A percentile compares a stretch with the other conserved stretches of the same genome.
These are phyloP conservation scores for Danaus plexippus DNA, from an alignment of 1,140 invertebrate genomes.

Conservation along the genomic window DNA sequence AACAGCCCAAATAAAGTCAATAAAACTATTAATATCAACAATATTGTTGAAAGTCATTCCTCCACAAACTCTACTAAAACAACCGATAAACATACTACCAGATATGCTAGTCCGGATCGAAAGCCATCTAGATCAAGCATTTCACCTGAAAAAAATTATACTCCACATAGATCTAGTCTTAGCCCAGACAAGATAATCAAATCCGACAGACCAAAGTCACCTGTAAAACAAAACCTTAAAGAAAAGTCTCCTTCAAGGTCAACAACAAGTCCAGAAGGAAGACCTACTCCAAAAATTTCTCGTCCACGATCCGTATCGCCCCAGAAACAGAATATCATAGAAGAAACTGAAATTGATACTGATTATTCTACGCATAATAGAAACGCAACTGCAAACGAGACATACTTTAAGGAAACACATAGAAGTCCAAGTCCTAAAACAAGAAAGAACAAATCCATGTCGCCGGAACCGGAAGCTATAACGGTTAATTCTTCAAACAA, in stretches of 20 bases:
- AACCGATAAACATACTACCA: constrained; percentile 40
- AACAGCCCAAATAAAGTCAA: constrained; percentile 55
- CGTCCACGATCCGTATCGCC: constrained; percentile 6
- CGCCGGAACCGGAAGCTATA: constrained; percentile 12
- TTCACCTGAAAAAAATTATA: constrained; percentile 34
- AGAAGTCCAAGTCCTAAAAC: constrained; percentile 10
- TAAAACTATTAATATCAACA: constrained; percentile 40
- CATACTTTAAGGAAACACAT: background rate
- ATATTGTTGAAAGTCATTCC: constrained; percentile 34
- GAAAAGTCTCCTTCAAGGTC: constrained; percentile 12
- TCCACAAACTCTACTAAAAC: constrained; percentile 41
- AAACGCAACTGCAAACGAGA: no score
- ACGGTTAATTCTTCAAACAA: constrained; percentile 6
- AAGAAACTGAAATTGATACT: no score
- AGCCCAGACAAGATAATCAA: constrained; percentile 36
- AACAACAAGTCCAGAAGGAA: constrained; percentile 27
- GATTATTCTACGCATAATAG: no score
- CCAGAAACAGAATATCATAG: constrained; percentile 1
- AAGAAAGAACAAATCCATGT: constrained; percentile 7
- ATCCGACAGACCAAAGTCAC: constrained; percentile 19
- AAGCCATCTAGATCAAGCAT: constrained; percentile 25
- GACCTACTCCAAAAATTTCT: constrained; percentile 2
- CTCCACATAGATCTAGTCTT: constrained; percentile 21
- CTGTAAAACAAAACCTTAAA: constrained; percentile 16
- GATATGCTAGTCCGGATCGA: constrained; percentile 31